Evolutionary conservation across 2,797 vertebrate species (phyloP).

Genomic region (Acomys russatus): DNA sequence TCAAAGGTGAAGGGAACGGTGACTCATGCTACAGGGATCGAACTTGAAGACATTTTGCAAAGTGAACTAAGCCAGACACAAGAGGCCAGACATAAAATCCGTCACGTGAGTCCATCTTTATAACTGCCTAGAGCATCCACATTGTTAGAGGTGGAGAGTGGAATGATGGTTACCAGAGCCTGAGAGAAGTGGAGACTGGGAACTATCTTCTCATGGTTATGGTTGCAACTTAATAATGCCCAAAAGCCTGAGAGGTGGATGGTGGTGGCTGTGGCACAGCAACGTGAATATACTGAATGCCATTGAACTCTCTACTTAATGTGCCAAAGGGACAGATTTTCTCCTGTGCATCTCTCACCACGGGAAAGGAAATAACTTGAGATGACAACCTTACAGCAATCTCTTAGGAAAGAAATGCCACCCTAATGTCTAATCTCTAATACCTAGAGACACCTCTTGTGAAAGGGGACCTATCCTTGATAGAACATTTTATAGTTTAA

Average conservation of each 20-base stretch:
- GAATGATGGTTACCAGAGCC: not conserved
- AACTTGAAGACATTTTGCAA: not conserved
- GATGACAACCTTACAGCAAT: not conserved
- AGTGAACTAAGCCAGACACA: not conserved
- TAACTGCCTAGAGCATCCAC: not conserved
- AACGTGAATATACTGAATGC: not conserved
- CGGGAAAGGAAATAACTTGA: not conserved
- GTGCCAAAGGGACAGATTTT: not conserved
- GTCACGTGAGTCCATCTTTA: not conserved
- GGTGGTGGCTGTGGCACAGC: not conserved
- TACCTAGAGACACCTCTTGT: not conserved
- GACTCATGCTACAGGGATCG: not conserved
- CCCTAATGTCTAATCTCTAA: not conserved
- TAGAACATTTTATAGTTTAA: slow-evolving; percentile 16
- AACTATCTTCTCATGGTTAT: not conserved
- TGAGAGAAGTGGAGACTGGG: not conserved
- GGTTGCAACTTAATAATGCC: not conserved
- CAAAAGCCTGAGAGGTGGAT: not conserved
- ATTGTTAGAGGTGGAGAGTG: not conserved
- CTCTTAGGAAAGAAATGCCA: not conserved
- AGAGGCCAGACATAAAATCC: not conserved
- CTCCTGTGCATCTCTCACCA: not conserved
- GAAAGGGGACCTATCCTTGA: slow-evolving; percentile 1
- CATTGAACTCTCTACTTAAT: not conserved
- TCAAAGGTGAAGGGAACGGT: slow-evolving; percentile 2